A percentile compares a stretch with the other conserved stretches of the same genome.
Evolutionary conservation across 2,888 invertebrate genomes (phyloP).

Genomic region (Tanaodytes sp.): DNA sequence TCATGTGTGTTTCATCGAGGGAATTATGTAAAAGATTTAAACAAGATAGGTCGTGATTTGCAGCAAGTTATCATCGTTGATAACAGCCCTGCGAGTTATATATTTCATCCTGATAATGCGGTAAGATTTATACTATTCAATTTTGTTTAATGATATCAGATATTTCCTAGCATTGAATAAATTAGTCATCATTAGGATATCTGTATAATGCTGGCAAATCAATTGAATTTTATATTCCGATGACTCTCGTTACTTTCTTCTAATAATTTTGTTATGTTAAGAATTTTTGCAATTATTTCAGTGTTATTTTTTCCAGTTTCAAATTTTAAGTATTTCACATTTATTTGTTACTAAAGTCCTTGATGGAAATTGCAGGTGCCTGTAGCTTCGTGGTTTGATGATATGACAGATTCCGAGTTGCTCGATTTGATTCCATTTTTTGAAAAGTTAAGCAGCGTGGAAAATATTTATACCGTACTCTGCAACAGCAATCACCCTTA

Average conservation of each 20-base stretch:
- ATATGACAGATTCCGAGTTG: constrained; percentile 96
- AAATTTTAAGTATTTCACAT: too few relatives aligned
- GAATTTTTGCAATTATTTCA: too few relatives aligned
- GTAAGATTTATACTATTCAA: constrained; percentile 78
- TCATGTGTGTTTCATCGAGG: constrained; percentile 99
- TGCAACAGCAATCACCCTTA: constrained; percentile 93
- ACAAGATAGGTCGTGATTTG: constrained; percentile 96
- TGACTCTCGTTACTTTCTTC: too few relatives aligned
- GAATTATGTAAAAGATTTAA: constrained; percentile 99
- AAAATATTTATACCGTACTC: constrained; percentile 96
- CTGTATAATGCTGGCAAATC: too few relatives aligned
- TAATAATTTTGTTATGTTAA: too few relatives aligned
- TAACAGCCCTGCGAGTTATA: constrained; percentile 99
- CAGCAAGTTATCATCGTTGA: constrained; percentile 98
- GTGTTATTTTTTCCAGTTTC: too few relatives aligned
- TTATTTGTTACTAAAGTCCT: too few relatives aligned
- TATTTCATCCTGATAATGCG: constrained; percentile 99
- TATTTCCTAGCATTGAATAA: background rate
- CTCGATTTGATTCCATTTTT: constrained; percentile 98
- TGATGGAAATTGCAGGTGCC: constrained; percentile 90
- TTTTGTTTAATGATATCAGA: constrained; percentile 4
- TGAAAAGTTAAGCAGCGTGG: constrained; percentile 96
- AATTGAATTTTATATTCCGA: too few relatives aligned
- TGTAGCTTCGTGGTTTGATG: constrained; percentile 99
- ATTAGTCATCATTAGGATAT: background rate